A percentile compares a stretch with the other conserved stretches of the same genome.
Conservation (phyloP, 2,797 vertebrate genomes). For the Clarias laeviceps region DNA sequence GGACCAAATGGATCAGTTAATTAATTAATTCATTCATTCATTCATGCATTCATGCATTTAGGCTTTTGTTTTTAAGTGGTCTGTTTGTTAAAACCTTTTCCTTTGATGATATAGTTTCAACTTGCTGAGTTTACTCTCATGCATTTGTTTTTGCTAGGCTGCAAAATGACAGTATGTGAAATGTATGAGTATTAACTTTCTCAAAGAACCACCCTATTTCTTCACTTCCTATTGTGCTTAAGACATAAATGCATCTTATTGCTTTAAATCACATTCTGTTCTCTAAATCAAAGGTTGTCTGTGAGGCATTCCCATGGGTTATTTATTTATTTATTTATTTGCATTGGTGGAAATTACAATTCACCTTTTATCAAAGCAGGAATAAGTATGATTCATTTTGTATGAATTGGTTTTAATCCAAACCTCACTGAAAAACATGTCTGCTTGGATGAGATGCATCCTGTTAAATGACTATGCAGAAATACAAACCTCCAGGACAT, state of each 20-base stretch:
- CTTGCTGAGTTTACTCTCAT: not conserved
- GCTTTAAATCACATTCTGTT: not conserved
- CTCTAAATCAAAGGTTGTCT: not conserved
- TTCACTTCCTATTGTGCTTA: constrained; percentile 10
- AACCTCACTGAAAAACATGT: not conserved
- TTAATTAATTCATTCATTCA: not conserved
- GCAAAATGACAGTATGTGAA: constrained; percentile 5
- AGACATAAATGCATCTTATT: not conserved
- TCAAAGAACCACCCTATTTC: constrained; percentile 11
- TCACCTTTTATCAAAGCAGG: not conserved
- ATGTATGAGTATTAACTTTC: not conserved
- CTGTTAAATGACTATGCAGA: not conserved
- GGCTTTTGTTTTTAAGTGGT: not conserved
- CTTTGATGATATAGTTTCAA: not conserved
- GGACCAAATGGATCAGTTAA: not conserved
- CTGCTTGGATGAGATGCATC: not conserved
- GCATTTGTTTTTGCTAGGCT: not conserved
- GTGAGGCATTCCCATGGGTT: not conserved
- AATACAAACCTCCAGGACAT: not conserved
- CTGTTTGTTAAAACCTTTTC: not conserved
- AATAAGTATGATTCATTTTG: not conserved
- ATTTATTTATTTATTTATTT: not conserved
- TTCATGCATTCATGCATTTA: not conserved
- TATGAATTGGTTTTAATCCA: not conserved
- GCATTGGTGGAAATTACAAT: not conserved